Evolutionary conservation across 2,888 invertebrate species (phyloP).

Genomic region (Lamellibrachia columna): DNA sequence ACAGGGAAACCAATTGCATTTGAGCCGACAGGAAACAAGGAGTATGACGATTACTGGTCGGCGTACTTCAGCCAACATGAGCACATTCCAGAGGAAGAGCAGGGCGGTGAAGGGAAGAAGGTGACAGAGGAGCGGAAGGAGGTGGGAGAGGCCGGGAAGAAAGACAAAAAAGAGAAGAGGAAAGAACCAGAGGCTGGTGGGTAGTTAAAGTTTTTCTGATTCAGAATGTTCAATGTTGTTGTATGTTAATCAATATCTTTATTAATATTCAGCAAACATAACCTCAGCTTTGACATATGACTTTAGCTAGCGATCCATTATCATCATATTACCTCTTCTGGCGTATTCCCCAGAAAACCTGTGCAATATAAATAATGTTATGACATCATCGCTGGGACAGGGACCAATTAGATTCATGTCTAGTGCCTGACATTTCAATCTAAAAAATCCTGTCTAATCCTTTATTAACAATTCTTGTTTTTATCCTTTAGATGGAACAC

Average conservation of each 20-base stretch:
- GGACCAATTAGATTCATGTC: too few relatives aligned
- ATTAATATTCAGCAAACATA: too few relatives aligned
- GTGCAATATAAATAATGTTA: too few relatives aligned
- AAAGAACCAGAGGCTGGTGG: not conserved
- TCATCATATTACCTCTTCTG: too few relatives aligned
- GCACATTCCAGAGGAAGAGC: not conserved
- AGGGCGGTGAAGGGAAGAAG: not conserved
- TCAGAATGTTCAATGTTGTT: not conserved
- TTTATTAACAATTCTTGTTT: too few relatives aligned
- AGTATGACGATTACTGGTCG: not conserved
- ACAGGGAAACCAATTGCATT: constrained; percentile 30
- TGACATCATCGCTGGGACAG: too few relatives aligned
- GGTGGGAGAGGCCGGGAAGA: constrained; percentile 1
- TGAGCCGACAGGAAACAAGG: not conserved
- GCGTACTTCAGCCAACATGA: constrained; percentile 14
- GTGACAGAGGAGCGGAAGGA: not conserved
- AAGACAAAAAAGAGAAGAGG: constrained; percentile 24
- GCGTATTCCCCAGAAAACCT: too few relatives aligned
- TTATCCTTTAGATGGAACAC: too few relatives aligned
- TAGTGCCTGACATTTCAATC: too few relatives aligned
- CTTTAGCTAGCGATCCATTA: too few relatives aligned
- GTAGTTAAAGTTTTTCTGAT: not conserved
- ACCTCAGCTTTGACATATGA: too few relatives aligned
- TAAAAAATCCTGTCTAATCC: too few relatives aligned
- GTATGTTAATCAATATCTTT: not conserved